Evolutionary conservation across 2,888 invertebrate genomes (phyloP).

Genomic region (Chalcosyrphus nemorum): DNA sequence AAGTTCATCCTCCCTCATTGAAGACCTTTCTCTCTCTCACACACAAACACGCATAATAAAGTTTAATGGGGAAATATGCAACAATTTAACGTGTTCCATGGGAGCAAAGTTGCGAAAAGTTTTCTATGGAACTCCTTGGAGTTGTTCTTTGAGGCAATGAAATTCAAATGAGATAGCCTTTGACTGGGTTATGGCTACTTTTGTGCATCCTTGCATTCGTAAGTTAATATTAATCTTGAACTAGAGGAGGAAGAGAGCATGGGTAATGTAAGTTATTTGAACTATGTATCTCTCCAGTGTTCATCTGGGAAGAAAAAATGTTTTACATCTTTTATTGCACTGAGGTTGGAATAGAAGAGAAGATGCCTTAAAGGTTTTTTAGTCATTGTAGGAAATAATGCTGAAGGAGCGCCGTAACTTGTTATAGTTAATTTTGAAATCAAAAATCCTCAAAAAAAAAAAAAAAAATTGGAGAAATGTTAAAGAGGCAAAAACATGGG

Average conservation of each 20-base stretch:
- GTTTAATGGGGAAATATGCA: conserved; percentile 48
- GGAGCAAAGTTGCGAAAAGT: conserved; percentile 34
- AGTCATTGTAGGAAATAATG: too few relatives aligned
- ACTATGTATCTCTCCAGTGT: background rate
- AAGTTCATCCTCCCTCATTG: conserved; percentile 10
- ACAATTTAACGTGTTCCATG: conserved; percentile 39
- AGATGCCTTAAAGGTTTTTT: too few relatives aligned
- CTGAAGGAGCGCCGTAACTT: too few relatives aligned
- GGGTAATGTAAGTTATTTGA: background rate
- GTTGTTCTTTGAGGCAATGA: conserved; percentile 35
- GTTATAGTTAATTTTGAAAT: too few relatives aligned
- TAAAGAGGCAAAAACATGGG: too few relatives aligned
- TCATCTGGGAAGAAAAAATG: too few relatives aligned
- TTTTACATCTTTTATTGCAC: too few relatives aligned
- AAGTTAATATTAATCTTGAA: background rate
- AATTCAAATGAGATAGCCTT: conserved; percentile 54
- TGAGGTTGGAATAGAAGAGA: too few relatives aligned
- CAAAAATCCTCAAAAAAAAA: too few relatives aligned
- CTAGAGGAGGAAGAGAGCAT: background rate
- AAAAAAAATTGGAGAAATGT: too few relatives aligned
- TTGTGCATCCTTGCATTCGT: background rate
- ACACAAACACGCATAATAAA: background rate
- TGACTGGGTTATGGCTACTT: conserved; percentile 7
- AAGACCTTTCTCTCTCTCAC: background rate
- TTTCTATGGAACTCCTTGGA: conserved; percentile 18